Evolutionary conservation across 2,888 invertebrate genomes (phyloP).

Genomic region (Scaptomyza caliginosa): DNA sequence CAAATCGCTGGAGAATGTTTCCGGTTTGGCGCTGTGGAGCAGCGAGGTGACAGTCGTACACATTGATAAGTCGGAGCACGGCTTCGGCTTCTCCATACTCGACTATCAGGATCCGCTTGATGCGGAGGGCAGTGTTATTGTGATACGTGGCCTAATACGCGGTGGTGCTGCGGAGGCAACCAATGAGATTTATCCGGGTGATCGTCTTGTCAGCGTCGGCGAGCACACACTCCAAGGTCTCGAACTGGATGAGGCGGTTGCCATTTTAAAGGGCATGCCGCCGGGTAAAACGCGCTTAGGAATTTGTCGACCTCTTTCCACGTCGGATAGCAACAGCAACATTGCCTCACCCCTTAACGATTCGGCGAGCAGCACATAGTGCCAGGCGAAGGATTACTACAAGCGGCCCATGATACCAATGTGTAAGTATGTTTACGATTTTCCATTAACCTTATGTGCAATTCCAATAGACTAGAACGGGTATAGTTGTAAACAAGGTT

Average conservation of each 20-base stretch:
- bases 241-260: constrained; percentile 96
- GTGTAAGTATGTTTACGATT: constrained; percentile 74
- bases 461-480: no score
- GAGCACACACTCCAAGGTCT: constrained; percentile 95
- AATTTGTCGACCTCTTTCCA: constrained; percentile 90
- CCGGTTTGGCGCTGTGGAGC: constrained; percentile 98
- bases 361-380: constrained; percentile 83
- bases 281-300: constrained; percentile 95
- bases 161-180: constrained; percentile 98
- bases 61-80: constrained; percentile 96
- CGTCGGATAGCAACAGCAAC: constrained; percentile 84
- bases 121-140: constrained; percentile 97
- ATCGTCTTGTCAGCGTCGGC: constrained; percentile 96
- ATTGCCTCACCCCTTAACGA: constrained; percentile 83
- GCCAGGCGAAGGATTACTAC: constrained; percentile 28
- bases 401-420: constrained; percentile 36
- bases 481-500: no score
- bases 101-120: constrained; percentile 99
- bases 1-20: constrained; percentile 97
- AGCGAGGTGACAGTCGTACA: constrained; percentile 96
- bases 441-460: no score
- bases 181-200: constrained; percentile 97
- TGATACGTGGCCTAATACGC: constrained; percentile 97
- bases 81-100: constrained; percentile 98
- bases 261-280: constrained; percentile 96